Evolutionary conservation across 2,113 vertebrate genomes (phyloP), one percentile per base, ranked within the genome.

Genomic region (Chroicocephalus ridibundus): DNA sequence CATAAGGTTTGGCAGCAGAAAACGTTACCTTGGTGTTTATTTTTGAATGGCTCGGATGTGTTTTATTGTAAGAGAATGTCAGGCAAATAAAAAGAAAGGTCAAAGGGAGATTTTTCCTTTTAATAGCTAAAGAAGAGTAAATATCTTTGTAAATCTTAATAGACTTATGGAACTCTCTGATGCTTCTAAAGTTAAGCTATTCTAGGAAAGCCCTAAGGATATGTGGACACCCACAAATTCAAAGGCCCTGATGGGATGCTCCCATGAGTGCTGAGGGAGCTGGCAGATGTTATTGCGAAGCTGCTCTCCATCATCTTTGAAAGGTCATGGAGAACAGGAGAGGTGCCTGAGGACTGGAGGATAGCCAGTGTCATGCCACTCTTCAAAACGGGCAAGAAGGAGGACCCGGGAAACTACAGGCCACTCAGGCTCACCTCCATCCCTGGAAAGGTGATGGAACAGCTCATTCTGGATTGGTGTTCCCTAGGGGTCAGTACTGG

Each of bases 1-100:
- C 66, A 52, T 93, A 89, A 96, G 81, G 40, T 94, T 93, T 94
- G 75, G 62, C 81, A 82, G 85, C 58, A 72, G 69, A 92, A 97
- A 98, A 96, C 90, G 42, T 97, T 96, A 97, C 96, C 95, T 91
- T 0, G 51, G 84, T 80, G 84, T 97, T 98, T 96, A 81, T 95
- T 97, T 94, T 94, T 68, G 46, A 91, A 85, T 65, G 82, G 54
- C 51, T 85, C 14, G 20, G 93, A 94, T 70, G 65, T 94, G 51
- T 90, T 98, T 97, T 96, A 94, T 92, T 92, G 55, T 96, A 93
- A 96, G 82, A 97, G 94, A 97, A 97, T 98, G 93, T 97, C 97
- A 98, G 91, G 91, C 91, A 98, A 97, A 98, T 95, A 98, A 86
- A 98, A 89, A 49, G 83, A 98, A 98, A 98, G 96, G 93, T 97